Evolutionary conservation across 1,140 invertebrate genomes (phyloP).

Genomic region (Stratiolaelaps scimitus): DNA sequence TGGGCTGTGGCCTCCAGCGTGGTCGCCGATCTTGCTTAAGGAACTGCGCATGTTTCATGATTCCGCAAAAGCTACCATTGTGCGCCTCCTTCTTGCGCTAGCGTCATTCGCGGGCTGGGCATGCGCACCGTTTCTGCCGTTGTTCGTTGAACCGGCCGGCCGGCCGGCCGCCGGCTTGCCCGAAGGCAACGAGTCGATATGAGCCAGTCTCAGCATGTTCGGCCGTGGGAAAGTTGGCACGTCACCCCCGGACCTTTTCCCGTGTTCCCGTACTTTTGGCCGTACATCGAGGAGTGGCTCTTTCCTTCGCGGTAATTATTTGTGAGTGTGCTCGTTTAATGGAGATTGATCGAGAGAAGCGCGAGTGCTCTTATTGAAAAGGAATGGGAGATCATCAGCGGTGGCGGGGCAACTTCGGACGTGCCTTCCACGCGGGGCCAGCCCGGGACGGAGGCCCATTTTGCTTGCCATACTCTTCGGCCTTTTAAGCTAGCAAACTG

Average conservation of each 20-base stretch:
- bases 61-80: too few species aligned
- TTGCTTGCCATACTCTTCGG: not conserved
- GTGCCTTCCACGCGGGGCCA: not conserved
- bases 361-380: constrained; percentile 9
- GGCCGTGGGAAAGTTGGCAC: not conserved
- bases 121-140: too few species aligned
- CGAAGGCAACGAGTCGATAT: not conserved
- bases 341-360: constrained; percentile 15
- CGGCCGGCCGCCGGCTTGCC: not conserved
- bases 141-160: not conserved
- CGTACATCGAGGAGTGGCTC: not conserved
- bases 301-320: not conserved
- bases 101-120: too few species aligned
- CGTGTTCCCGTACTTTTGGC: not conserved
- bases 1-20: too few species aligned
- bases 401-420: not conserved
- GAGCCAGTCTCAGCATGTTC: not conserved
- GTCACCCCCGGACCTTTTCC: not conserved
- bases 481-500: constrained; percentile 1
- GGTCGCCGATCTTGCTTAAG: too few species aligned
- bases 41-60: too few species aligned
- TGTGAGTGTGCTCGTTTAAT: constrained; percentile 17
- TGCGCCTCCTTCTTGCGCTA: too few species aligned
- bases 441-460: not conserved
- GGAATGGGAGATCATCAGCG: not conserved